These are phyloP conservation scores for Petrosia ficiformis DNA, from an alignment of 37 sponge, comb jelly and placozoan species.

Conservation along the genomic window DNA sequence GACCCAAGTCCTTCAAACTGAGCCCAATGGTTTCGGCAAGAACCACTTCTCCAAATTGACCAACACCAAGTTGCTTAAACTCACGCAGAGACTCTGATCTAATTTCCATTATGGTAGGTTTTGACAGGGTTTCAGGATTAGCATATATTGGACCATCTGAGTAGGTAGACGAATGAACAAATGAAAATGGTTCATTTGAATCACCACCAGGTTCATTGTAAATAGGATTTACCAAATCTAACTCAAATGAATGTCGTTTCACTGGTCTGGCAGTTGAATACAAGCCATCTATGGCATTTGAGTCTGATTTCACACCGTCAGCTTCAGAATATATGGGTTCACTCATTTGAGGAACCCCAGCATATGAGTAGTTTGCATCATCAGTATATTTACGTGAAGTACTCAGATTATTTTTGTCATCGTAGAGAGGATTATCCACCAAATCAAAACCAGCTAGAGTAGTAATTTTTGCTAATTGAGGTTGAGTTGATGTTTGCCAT, in stretches of 20 bases:
- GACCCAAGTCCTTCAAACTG: slow-evolving; percentile 39
- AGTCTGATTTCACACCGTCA: no score
- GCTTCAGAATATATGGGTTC: not conserved
- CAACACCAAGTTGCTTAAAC: slow-evolving; percentile 32
- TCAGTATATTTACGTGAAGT: no score
- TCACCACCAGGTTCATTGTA: slow-evolving; percentile 4
- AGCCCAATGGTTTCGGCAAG: slow-evolving; percentile 44
- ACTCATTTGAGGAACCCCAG: not conserved
- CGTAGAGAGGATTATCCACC: not conserved
- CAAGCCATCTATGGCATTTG: no score
- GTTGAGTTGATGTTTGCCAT: not conserved
- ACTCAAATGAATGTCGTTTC: not conserved
- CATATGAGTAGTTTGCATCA: not conserved
- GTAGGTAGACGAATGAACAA: not conserved
- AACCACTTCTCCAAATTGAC: slow-evolving; percentile 59
- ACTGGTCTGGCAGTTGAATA: not conserved
- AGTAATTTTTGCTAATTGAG: not conserved
- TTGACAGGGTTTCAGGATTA: slow-evolving; percentile 11
- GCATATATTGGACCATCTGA: slow-evolving; percentile 50
- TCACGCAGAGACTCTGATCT: slow-evolving; percentile 11
- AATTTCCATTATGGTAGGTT: slow-evolving; percentile 1
- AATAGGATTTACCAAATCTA: not conserved
- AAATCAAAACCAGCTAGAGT: not conserved
- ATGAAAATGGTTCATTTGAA: slow-evolving; percentile 13
- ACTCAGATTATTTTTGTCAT: not conserved